These are phyloP conservation scores for Ischnura elegans DNA, from an alignment of 2,888 invertebrate genomes.

Conservation along the genomic window DNA sequence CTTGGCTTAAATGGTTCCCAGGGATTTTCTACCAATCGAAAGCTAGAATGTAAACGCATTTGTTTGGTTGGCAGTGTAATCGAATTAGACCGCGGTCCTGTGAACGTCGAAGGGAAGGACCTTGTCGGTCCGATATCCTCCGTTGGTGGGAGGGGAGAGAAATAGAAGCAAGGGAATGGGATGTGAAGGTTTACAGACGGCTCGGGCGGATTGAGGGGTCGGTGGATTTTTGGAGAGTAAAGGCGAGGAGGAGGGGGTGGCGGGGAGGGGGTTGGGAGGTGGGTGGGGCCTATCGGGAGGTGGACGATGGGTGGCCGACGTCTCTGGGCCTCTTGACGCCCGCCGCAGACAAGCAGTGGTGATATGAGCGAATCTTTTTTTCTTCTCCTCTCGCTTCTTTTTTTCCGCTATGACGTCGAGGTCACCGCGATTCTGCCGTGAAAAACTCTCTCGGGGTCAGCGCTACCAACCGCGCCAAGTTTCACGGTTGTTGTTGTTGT, in stretches of 20 bases:
- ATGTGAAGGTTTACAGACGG: background rate
- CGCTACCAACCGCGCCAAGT: background rate
- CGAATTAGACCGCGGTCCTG: too few species aligned
- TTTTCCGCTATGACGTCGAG: background rate
- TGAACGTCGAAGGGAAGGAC: background rate
- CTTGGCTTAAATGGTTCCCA: too few species aligned
- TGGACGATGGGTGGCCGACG: slow-evolving; percentile 22
- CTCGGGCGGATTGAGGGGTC: background rate
- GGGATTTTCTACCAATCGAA: too few species aligned
- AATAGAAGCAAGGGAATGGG: background rate
- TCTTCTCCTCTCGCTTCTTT: background rate
- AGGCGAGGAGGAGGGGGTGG: background rate
- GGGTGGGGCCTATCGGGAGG: background rate
- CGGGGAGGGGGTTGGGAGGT: background rate
- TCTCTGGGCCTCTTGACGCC: background rate
- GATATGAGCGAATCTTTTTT: slow-evolving; percentile 24
- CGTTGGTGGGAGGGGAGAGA: background rate
- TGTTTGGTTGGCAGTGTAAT: too few species aligned
- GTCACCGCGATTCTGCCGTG: slow-evolving; percentile 18
- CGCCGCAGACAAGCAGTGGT: background rate
- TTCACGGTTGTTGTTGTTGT: background rate
- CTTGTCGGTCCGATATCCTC: background rate
- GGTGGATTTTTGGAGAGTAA: too few species aligned
- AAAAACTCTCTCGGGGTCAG: background rate
- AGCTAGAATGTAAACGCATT: too few species aligned